phyloP scores from a whole-genome alignment of 2,888 invertebrate species.

The Harmothoe impar region DNA sequence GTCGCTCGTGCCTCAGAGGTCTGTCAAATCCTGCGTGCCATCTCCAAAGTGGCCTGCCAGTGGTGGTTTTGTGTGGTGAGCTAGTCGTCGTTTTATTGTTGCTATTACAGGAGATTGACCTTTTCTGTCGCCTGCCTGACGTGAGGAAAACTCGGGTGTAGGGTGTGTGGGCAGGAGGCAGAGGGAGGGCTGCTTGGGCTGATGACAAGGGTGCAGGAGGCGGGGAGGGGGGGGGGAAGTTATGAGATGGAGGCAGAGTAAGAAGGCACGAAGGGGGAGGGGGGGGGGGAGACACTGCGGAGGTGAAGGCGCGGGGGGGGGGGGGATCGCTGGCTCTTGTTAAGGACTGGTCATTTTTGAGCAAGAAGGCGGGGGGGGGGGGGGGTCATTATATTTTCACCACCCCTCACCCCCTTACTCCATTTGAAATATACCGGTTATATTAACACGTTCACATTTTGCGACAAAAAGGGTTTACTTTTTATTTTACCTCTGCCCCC shows the following conservation, averaged over 20 bases:
- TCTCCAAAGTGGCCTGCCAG: neutral
- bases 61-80: neutral
- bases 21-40: neutral
- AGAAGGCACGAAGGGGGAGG: neutral
- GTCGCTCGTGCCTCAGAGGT: neutral
- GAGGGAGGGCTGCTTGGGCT: neutral
- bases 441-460: no score
- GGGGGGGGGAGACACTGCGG: no score
- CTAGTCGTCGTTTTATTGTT: neutral
- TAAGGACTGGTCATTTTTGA: neutral
- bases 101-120: conserved; percentile 1
- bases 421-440: no score
- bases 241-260: neutral
- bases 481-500: no score
- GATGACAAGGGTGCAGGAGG: neutral
- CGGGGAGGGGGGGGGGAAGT: neutral
- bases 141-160: no score
- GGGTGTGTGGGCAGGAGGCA: neutral
- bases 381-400: no score
- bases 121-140: neutral
- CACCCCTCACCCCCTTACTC: no score
- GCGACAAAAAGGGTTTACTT: no score
- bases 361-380: neutral
- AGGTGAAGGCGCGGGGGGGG: no score
- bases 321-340: neutral